A percentile compares a stretch with the other conserved stretches of the same genome.
These are phyloP conservation scores for Ahaetulla prasina DNA, from an alignment of 2,113 vertebrate species.

Conservation along the genomic window DNA sequence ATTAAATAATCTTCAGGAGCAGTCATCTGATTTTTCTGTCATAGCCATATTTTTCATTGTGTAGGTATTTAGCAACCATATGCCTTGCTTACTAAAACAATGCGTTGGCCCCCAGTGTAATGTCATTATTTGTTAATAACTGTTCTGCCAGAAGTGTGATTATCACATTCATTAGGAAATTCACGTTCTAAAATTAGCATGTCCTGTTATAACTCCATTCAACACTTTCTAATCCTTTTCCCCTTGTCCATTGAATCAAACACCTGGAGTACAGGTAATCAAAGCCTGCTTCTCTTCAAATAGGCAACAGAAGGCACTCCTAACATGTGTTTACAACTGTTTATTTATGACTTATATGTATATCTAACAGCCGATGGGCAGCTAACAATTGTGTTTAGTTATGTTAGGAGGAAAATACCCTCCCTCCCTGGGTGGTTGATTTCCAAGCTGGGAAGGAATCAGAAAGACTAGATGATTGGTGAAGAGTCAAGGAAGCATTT, in stretches of 20 bases:
- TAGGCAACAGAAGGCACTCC: neutral
- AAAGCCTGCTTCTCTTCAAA: conserved; percentile 14
- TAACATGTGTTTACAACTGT: neutral
- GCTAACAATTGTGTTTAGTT: neutral
- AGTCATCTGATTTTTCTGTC: neutral
- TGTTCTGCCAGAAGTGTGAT: neutral
- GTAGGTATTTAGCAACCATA: neutral
- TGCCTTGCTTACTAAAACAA: conserved; percentile 14
- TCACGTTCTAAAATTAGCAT: conserved; percentile 16
- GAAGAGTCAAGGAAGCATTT: neutral
- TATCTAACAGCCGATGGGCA: neutral
- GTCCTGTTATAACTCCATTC: neutral
- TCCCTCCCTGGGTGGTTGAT: neutral
- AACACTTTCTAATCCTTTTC: neutral
- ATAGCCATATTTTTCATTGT: neutral
- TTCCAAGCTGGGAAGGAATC: neutral
- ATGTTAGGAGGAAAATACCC: neutral
- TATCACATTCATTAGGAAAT: neutral
- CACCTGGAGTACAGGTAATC: neutral
- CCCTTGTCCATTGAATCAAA: conserved; percentile 12
- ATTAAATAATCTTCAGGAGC: neutral
- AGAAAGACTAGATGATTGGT: neutral
- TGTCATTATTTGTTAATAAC: conserved; percentile 22
- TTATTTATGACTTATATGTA: neutral
- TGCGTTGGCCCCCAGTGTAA: neutral